These are phyloP conservation scores for Anguilla anguilla DNA, from an alignment of 2,797 vertebrate species.

Conservation along the genomic window DNA sequence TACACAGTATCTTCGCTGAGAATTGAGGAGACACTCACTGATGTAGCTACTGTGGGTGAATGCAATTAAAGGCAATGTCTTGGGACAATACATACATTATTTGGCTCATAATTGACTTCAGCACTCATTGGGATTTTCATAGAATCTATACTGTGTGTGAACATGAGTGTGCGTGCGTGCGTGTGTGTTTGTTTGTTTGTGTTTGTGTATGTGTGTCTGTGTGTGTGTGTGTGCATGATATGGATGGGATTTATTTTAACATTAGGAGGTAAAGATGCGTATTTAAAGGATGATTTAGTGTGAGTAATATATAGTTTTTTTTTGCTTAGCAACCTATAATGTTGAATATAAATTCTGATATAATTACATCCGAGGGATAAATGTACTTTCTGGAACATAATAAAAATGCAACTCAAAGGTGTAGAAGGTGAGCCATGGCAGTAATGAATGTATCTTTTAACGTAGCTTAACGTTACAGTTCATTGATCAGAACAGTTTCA, in stretches of 20 bases:
- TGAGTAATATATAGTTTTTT: not conserved
- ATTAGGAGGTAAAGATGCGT: not conserved
- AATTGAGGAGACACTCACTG: not conserved
- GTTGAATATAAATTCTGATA: not conserved
- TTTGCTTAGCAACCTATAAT: not conserved
- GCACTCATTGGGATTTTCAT: slow-evolving; percentile 8
- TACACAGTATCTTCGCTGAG: not conserved
- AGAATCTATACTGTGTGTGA: not conserved
- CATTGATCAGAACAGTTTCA: not conserved
- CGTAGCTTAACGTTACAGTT: not conserved
- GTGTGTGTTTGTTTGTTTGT: not conserved
- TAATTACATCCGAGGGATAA: not conserved
- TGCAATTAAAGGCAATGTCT: not conserved
- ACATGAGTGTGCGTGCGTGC: not conserved
- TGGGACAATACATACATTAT: not conserved
- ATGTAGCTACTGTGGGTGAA: not conserved
- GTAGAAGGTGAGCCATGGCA: not conserved
- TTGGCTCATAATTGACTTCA: not conserved
- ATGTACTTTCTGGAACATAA: not conserved
- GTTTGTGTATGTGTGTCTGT: not conserved
- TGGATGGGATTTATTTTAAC: not conserved
- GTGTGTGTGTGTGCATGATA: not conserved
- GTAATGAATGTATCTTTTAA: not conserved
- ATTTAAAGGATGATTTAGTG: not conserved
- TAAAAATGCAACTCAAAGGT: not conserved